Evolutionary conservation across 2,113 vertebrate genomes (phyloP), one percentile per base, ranked within the genome.

Genomic region (Pterophyllum scalare): DNA sequence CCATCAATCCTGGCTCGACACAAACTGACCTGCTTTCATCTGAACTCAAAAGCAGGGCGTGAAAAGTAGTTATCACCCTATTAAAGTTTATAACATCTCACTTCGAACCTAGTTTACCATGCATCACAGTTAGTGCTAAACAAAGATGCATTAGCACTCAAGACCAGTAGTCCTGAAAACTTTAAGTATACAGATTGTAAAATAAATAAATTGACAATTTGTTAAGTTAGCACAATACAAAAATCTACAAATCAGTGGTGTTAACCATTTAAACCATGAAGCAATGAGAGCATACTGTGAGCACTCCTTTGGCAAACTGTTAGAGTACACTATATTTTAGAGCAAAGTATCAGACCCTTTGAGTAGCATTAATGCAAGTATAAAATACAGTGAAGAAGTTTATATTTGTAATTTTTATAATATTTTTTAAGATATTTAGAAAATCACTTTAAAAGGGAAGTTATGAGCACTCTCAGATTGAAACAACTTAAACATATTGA

Each of bases 1-100:
- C 3, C 62, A 92, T 94, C 88, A 93, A 93, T 90, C 86, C 76
- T 82, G 4, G 22, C 86, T 92, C 84, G 65, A 89, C 76, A 76
- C 22, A 19, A 72, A 67, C 81, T 52, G 11, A 82, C 40, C 28
- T 88, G 49, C 17, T 86, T 67, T 11, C 22, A 60, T 75, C 72
- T 81, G 14, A 78, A 54, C 24, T 24, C 19, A 74, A 83, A 80
- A 79, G 14, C 49, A 80, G 43, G n/a, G 6, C 1, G 12, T 22
- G 17, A n/a, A 70, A 77, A 58, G 80, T 77, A 65, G 78, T 89
- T 77, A 86, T 77, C 8, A 49, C 3, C 70, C 76, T 76, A 79
- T 89, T 59, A 77, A 8, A 52, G 5, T 77, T 86, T 74, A 85
- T 76, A 49, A 76, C 38, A 67, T 75, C 28, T 62, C 62, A 79